These are phyloP conservation scores for Apotomis betuletana DNA, from an alignment of 2,888 invertebrate species.

Conservation along the genomic window DNA sequence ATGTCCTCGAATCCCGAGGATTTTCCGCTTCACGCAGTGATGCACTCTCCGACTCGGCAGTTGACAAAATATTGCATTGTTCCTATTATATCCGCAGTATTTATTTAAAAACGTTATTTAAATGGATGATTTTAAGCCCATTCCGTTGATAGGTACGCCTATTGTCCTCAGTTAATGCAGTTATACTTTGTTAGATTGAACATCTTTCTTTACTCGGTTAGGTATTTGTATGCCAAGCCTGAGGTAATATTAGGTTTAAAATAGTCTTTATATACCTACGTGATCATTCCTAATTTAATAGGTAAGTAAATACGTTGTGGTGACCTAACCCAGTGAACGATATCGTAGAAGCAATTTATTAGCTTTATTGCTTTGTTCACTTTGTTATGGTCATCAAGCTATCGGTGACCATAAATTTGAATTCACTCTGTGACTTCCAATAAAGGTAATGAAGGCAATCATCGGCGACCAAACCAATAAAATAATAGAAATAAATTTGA, in stretches of 20 bases:
- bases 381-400: constrained; percentile 78
- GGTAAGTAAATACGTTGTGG: constrained; percentile 41
- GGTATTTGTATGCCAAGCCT: constrained; percentile 1
- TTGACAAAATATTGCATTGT: constrained; percentile 84
- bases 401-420: constrained; percentile 80
- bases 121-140: constrained; percentile 83
- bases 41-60: constrained; percentile 81
- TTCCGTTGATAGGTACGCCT: constrained; percentile 72
- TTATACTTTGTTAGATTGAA: constrained; percentile 57
- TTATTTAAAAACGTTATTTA: constrained; percentile 84
- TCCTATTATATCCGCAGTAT: constrained; percentile 81
- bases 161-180: constrained; percentile 74
- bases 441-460: constrained; percentile 82
- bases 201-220: constrained; percentile 29
- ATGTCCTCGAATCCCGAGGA: constrained; percentile 83
- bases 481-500: constrained; percentile 84
- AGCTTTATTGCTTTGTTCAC: constrained; percentile 77
- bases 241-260: constrained; percentile 1
- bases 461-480: constrained; percentile 78
- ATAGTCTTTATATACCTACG: neutral
- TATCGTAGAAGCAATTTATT: constrained; percentile 75
- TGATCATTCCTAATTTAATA: constrained; percentile 44
- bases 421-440: constrained; percentile 80
- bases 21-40: constrained; percentile 82
- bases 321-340: constrained; percentile 47